phyloP scores from a whole-genome alignment of 2,797 vertebrate species.

The Echiichthys vipera region DNA sequence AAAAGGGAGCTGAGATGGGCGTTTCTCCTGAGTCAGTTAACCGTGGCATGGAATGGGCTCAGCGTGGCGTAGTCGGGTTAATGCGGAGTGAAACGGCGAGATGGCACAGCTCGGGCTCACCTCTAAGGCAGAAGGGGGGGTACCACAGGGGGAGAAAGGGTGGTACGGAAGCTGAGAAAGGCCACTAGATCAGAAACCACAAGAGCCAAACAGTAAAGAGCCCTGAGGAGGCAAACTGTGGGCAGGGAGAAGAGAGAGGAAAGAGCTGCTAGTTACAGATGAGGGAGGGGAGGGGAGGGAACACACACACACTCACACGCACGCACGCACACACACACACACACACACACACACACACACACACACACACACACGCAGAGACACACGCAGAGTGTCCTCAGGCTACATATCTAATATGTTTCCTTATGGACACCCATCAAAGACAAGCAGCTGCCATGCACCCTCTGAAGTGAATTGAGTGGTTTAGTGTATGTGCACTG shows the following conservation, averaged over 20 bases:
- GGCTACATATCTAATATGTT: conserved; percentile 1
- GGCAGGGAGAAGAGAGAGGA: conserved; percentile 80
- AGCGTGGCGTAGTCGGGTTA: conserved; percentile 43
- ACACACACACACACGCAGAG: conserved; percentile 40
- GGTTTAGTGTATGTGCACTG: conserved; percentile 25
- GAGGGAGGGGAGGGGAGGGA: conserved; percentile 82
- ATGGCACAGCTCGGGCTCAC: conserved; percentile 87
- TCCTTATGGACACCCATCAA: conserved; percentile 1
- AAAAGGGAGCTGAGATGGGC: conserved; percentile 38
- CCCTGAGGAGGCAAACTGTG: conserved; percentile 90
- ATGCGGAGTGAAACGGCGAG: conserved; percentile 39
- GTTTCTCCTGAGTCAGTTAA: conserved; percentile 32
- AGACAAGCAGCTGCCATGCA: conserved; percentile 13
- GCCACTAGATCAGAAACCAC: conserved; percentile 99
- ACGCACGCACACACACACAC: conserved; percentile 34
- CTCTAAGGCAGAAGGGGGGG: conserved; percentile 97
- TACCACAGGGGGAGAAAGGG: conserved; percentile 92
- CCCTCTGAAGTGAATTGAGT: conserved; percentile 17
- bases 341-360: conserved; percentile 62
- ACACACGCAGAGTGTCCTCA: conserved; percentile 15
- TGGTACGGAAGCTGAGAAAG: conserved; percentile 98
- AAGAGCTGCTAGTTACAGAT: conserved; percentile 81
- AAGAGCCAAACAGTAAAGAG: conserved; percentile 99
- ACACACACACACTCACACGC: conserved; percentile 62
- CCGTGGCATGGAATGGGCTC: conserved; percentile 72